These are phyloP conservation scores for Coptodon rendalli DNA, from an alignment of 2,113 vertebrate species.

Conservation along the genomic window DNA sequence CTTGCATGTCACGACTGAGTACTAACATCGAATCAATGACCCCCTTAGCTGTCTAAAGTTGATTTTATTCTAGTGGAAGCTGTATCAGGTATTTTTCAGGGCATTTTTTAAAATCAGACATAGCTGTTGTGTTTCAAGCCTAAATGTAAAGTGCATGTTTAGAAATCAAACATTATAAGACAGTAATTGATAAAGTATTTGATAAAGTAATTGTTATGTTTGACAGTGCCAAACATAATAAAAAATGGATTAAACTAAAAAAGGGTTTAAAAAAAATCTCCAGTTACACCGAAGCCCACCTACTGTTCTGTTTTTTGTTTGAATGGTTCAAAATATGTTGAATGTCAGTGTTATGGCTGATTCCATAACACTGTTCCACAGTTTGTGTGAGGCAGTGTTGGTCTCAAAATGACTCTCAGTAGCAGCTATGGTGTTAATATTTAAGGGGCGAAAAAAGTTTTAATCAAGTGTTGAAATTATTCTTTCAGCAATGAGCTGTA, in stretches of 20 bases:
- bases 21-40: not conserved
- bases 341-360: not conserved
- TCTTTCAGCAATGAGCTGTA: not conserved
- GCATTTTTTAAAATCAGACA: not conserved
- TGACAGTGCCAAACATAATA: not conserved
- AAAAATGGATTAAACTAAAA: not conserved
- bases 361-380: not conserved
- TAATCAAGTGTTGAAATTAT: not conserved
- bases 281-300: not conserved
- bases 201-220: not conserved
- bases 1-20: not conserved
- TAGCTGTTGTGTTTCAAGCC: not conserved
- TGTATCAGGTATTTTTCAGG: not conserved
- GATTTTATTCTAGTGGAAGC: not conserved
- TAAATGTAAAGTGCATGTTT: not conserved
- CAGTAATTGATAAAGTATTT: not conserved
- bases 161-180: not conserved
- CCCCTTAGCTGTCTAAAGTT: not conserved
- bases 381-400: not conserved
- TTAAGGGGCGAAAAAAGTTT: not conserved
- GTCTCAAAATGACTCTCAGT: not conserved
- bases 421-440: not conserved
- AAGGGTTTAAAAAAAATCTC: not conserved
- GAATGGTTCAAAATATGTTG: not conserved
- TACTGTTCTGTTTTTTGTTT: not conserved